phyloP scores from a whole-genome alignment of 2,797 vertebrate genomes.

The Furcifer pardalis region DNA sequence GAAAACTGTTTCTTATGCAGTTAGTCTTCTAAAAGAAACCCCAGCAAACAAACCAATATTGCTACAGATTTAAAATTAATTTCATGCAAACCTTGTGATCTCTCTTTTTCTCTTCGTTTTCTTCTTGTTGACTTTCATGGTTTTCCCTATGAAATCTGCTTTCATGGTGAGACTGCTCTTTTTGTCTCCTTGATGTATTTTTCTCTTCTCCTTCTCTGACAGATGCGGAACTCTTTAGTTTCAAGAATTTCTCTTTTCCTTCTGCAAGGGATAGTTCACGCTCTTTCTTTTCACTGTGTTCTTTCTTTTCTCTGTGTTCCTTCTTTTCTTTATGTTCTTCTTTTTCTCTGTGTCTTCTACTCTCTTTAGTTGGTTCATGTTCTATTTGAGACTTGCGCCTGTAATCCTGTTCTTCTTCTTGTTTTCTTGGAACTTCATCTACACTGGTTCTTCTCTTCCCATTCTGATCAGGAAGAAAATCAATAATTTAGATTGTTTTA shows the following conservation, averaged over 20 bases:
- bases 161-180: conserved; percentile 38
- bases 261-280: conserved; percentile 20
- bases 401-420: conserved; percentile 49
- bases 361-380: conserved; percentile 53
- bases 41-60: not conserved
- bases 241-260: conserved; percentile 61
- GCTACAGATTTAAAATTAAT: not conserved
- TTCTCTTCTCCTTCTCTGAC: conserved; percentile 55
- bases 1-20: rapidly evolving
- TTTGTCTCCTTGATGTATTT: conserved; percentile 44
- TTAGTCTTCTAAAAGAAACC: no score
- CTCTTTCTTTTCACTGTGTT: conserved; percentile 4
- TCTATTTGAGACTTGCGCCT: conserved; percentile 56
- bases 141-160: conserved; percentile 40
- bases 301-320: no score
- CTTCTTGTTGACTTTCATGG: conserved; percentile 49
- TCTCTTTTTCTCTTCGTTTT: conserved; percentile 46
- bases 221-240: conserved; percentile 46
- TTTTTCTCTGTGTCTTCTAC: conserved; percentile 64
- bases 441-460: conserved; percentile 54
- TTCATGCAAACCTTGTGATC: conserved; percentile 59
- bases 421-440: conserved; percentile 56
- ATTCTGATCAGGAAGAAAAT: conserved; percentile 63
- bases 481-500: conserved; percentile 11
- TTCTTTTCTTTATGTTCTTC: conserved; percentile 37